These are phyloP conservation scores for Accipiter virgatus DNA, from an alignment of 2,113 vertebrate species.

Conservation along the genomic window DNA sequence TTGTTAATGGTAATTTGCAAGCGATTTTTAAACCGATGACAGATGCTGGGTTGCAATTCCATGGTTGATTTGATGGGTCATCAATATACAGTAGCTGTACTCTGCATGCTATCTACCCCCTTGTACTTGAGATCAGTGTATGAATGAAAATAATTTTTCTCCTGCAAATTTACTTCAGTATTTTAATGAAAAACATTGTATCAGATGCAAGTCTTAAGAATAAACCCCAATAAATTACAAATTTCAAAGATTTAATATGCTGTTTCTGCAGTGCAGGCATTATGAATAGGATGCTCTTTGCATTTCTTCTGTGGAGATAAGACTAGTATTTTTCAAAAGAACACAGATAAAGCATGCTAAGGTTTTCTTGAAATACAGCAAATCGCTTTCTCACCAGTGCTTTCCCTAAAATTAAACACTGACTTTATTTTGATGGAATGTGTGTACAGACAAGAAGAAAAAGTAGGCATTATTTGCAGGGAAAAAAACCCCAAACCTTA, in stretches of 20 bases:
- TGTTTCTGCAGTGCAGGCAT: neutral
- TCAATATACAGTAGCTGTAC: neutral
- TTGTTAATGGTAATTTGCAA: neutral
- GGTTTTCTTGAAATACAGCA: neutral
- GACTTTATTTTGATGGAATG: neutral
- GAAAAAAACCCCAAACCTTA: neutral
- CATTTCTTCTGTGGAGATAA: slow-evolving; percentile 9
- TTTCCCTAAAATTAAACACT: neutral
- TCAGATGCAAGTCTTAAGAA: neutral
- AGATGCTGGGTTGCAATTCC: neutral
- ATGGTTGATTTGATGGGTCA: neutral
- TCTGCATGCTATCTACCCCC: neutral
- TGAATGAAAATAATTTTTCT: neutral
- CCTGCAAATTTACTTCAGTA: neutral
- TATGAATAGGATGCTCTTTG: neutral
- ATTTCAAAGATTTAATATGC: neutral
- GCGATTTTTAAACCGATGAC: neutral
- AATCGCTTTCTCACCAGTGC: neutral
- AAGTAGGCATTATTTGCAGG: neutral
- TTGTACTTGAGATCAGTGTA: neutral
- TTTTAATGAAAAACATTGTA: slow-evolving; percentile 27
- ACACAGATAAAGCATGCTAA: neutral
- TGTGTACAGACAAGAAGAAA: neutral
- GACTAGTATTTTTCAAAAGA: slow-evolving; percentile 11
- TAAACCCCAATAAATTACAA: neutral